Percentiles rank a stretch among this genome's conserved stretches.
These are phyloP conservation scores for Helicoverpa armigera DNA, from an alignment of 1,140 invertebrate genomes.

Conservation along the genomic window DNA sequence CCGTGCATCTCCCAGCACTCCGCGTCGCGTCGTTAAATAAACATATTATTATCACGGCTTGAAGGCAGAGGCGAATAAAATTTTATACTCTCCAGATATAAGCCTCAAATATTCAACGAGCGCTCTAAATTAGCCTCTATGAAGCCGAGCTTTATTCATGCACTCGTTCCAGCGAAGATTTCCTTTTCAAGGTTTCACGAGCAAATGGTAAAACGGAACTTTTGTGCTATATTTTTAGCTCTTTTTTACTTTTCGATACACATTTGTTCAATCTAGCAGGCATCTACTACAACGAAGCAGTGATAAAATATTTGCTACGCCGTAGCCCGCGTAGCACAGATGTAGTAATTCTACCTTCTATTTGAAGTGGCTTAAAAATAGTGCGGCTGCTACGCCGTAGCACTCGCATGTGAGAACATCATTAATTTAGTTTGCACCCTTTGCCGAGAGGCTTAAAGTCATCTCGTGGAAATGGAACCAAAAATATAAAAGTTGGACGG, in stretches of 20 bases:
- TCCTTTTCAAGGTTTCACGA: not conserved
- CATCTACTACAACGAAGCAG: not conserved
- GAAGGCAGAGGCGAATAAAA: slow-evolving; percentile 43
- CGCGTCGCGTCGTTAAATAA: slow-evolving; percentile 27
- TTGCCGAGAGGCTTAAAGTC: not conserved
- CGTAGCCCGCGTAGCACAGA: not conserved
- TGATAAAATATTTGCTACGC: not conserved
- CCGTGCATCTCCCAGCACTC: not conserved
- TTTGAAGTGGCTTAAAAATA: not conserved
- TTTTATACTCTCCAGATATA: slow-evolving; percentile 50
- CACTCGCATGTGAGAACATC: not conserved
- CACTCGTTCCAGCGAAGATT: slow-evolving; percentile 15
- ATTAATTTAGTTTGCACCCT: not conserved
- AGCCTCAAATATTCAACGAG: slow-evolving; percentile 47
- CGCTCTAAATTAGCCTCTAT: slow-evolving; percentile 46
- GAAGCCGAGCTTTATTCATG: slow-evolving; percentile 21
- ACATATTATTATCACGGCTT: slow-evolving; percentile 35
- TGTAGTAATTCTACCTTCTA: not conserved
- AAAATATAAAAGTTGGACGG: slow-evolving; percentile 1
- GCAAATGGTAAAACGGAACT: slow-evolving; percentile 1
- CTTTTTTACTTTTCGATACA: not conserved
- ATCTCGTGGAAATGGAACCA: slow-evolving; percentile 2
- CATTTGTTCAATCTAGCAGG: not conserved
- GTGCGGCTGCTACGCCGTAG: not conserved
- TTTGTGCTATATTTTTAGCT: not conserved